Conservation (phyloP, 2,888 invertebrate genomes). For the Gymnosoma rotundatum region DNA sequence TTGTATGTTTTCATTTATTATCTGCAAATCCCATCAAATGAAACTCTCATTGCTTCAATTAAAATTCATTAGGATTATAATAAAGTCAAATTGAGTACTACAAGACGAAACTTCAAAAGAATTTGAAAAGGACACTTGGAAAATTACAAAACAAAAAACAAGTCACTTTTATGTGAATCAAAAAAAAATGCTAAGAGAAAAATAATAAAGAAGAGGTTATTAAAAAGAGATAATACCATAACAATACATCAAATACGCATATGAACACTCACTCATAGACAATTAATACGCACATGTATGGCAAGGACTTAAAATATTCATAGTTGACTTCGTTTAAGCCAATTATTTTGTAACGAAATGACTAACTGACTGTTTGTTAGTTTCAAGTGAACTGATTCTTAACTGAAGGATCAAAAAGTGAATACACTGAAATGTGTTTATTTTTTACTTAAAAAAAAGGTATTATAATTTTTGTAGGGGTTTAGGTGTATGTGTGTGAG, state of each 20-base stretch:
- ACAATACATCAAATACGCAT: conserved; percentile 61
- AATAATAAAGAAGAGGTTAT: conserved; percentile 50
- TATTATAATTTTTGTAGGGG: neutral
- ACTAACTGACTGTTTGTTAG: conserved; percentile 53
- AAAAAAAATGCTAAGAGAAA: neutral
- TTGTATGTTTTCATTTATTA: conserved; percentile 58
- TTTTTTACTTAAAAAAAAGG: too few relatives aligned
- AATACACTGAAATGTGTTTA: conserved; percentile 56
- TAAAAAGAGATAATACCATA: conserved; percentile 75
- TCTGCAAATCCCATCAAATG: conserved; percentile 70
- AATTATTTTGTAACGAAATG: conserved; percentile 75
- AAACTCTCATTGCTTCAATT: conserved; percentile 74
- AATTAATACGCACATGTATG: neutral
- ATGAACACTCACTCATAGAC: neutral
- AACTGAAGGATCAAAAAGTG: conserved; percentile 65
- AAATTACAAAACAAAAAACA: conserved; percentile 10
- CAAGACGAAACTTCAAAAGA: conserved; percentile 43
- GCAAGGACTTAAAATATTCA: conserved; percentile 62
- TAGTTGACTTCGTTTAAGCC: conserved; percentile 83
- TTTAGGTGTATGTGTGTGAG: conserved; percentile 14
- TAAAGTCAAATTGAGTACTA: conserved; percentile 76
- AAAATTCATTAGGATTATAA: conserved; percentile 82
- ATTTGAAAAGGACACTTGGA: conserved; percentile 65
- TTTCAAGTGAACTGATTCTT: conserved; percentile 49
- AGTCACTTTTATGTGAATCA: conserved; percentile 59